Evolutionary conservation across 2,888 invertebrate genomes (phyloP).

Genomic region (Chloroclysta siterata): DNA sequence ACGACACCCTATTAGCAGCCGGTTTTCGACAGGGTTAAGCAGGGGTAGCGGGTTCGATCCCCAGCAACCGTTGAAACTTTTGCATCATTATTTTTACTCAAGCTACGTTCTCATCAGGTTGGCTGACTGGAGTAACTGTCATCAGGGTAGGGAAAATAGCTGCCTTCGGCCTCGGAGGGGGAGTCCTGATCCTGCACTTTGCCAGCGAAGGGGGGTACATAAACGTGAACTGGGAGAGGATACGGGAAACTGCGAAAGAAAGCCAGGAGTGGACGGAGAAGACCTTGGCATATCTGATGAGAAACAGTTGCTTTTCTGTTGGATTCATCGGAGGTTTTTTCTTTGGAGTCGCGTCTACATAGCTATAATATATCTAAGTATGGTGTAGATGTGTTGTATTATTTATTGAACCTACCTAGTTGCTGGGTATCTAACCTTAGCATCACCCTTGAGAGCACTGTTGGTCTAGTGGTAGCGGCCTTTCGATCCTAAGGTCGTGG

Average conservation of each 20-base stretch:
- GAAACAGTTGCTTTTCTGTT: slow-evolving; percentile 89
- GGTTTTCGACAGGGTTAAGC: too few relatives aligned
- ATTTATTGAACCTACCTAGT: background rate
- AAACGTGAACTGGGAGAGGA: slow-evolving; percentile 93
- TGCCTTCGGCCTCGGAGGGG: slow-evolving; percentile 94
- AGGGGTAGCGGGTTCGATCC: too few relatives aligned
- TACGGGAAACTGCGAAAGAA: slow-evolving; percentile 90
- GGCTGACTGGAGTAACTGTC: slow-evolving; percentile 90
- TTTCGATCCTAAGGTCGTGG: too few relatives aligned
- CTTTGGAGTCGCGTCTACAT: slow-evolving; percentile 89
- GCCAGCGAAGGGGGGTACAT: slow-evolving; percentile 95
- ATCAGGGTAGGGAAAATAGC: slow-evolving; percentile 94
- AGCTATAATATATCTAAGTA: slow-evolving; percentile 22
- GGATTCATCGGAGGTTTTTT: slow-evolving; percentile 94
- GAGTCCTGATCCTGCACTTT: slow-evolving; percentile 93
- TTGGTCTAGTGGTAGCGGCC: too few relatives aligned
- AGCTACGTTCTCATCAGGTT: slow-evolving; percentile 49
- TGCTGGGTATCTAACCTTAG: too few relatives aligned
- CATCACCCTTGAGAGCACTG: too few relatives aligned
- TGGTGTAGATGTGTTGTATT: slow-evolving; percentile 9
- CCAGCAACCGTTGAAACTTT: too few relatives aligned
- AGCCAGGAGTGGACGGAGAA: slow-evolving; percentile 90
- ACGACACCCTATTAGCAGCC: too few relatives aligned
- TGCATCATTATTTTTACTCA: too few relatives aligned
- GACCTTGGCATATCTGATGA: slow-evolving; percentile 85